Evolutionary conservation across 2,797 vertebrate species (phyloP), one percentile per base, ranked within the genome.

Genomic region (Bradypus variegatus): DNA sequence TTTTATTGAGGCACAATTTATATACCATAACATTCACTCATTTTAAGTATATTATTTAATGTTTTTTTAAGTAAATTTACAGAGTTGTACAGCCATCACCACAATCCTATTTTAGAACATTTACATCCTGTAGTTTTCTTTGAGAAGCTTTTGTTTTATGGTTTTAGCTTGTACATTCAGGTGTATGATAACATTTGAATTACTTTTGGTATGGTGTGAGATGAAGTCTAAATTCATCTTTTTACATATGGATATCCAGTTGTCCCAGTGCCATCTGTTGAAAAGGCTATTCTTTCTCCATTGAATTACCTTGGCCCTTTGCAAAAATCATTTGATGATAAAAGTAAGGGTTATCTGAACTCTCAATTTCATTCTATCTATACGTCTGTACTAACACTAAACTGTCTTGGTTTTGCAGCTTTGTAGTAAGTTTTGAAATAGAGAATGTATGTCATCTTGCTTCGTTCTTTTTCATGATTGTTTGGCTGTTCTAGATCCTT

Each of bases 101-200:
- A 76, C 36, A 89, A 8, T 69, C 73, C 92, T 87, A 79, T 83
- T 93, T 88, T 89, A 76, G 50, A 92, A 77, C 38, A 79, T 92
- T 95, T 92, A 33, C 29, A 88, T 92, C 50, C 75, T 94, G 50
- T 85, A 18, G n/a, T 84, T n/a, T n/a, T 67, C 33, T 72, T 72
- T 72, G 70, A 27, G 23, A 72, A 41, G 38, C 41, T 72, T 72
- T 72, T 41, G 25, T 38, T 72, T 72, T 13, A 45, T 48, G 65
- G 23, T 76, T 89, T 85, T 84, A 62, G 5, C 19, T 84, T 50
- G 83, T 88, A 50, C 15, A 62, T 89, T 93, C 85, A 62, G 55
- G 85, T 33, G 16, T 64, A 0, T 62, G 82, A 77, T 72, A 41
- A 69, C 41, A n/a, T 88, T 72, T 86, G 62, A 82, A 23, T 88